Evolutionary conservation across 2,797 vertebrate species (phyloP).

Genomic region (Catamblyrhynchus diadema): DNA sequence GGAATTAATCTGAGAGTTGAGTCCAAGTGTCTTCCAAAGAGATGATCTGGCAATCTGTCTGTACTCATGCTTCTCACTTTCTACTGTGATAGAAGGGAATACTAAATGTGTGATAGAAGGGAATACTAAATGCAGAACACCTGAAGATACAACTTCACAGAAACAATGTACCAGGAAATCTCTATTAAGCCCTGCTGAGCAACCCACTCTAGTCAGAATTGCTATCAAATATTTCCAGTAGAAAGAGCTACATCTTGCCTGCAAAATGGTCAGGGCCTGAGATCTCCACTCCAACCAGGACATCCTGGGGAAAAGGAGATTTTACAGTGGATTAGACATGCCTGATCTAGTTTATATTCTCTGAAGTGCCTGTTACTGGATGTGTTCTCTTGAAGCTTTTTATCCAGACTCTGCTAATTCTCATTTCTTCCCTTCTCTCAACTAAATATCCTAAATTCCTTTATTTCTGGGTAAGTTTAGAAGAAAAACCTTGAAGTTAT

Average conservation of each 20-base stretch:
- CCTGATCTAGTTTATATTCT: background rate
- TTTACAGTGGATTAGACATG: background rate
- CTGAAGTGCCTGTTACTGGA: background rate
- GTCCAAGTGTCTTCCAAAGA: background rate
- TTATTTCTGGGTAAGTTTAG: background rate
- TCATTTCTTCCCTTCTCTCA: background rate
- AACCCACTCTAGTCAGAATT: background rate
- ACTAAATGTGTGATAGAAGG: background rate
- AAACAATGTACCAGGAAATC: background rate
- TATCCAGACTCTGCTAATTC: background rate
- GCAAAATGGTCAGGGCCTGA: background rate
- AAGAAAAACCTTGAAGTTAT: background rate
- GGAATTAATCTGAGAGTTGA: background rate
- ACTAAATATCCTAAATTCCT: background rate
- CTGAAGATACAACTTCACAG: background rate
- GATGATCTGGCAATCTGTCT: background rate
- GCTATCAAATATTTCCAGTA: background rate
- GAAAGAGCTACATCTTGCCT: background rate
- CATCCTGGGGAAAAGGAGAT: background rate
- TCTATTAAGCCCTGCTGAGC: background rate
- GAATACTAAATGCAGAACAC: background rate
- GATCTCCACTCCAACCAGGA: background rate
- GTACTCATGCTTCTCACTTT: background rate
- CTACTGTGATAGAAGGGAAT: background rate
- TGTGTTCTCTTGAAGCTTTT: background rate